phyloP scores from a whole-genome alignment of 2,888 invertebrate species.

The Calliphora vomitoria region DNA sequence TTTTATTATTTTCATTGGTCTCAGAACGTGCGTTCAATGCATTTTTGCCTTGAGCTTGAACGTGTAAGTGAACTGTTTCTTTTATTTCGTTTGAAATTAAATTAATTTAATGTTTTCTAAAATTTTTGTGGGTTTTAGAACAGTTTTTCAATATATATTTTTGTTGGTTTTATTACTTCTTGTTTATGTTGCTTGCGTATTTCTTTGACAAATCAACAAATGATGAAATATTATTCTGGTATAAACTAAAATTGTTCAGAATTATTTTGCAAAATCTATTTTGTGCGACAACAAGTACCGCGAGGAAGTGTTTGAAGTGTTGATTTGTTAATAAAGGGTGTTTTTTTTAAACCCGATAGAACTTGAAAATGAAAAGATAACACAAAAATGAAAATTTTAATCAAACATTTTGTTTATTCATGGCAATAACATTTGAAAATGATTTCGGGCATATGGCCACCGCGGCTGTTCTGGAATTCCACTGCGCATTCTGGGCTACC shows the following conservation, averaged over 20 bases:
- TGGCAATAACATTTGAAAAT: no score
- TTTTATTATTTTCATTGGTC: constrained; percentile 54
- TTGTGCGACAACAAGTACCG: neutral
- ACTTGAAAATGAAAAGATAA: no score
- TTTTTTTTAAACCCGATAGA: neutral
- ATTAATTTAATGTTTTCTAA: constrained; percentile 34
- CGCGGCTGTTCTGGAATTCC: no score
- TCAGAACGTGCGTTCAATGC: constrained; percentile 69
- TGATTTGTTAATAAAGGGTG: no score
- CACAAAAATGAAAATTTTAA: no score
- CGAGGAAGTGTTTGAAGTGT: no score
- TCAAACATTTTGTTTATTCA: no score
- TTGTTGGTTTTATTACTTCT: neutral
- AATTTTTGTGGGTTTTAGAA: neutral
- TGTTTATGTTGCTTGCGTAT: neutral
- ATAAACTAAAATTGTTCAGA: constrained; percentile 32
- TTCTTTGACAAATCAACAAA: neutral
- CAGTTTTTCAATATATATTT: constrained; percentile 1
- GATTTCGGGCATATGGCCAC: no score
- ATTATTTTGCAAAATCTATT: constrained; percentile 24
- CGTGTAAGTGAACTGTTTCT: constrained; percentile 67
- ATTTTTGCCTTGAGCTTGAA: constrained; percentile 74
- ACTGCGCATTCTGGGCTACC: no score
- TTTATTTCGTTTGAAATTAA: neutral
- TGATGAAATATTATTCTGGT: neutral